phyloP scores from a whole-genome alignment of 2,113 vertebrate genomes.

The Pseudorhombus dupliciocellatus region DNA sequence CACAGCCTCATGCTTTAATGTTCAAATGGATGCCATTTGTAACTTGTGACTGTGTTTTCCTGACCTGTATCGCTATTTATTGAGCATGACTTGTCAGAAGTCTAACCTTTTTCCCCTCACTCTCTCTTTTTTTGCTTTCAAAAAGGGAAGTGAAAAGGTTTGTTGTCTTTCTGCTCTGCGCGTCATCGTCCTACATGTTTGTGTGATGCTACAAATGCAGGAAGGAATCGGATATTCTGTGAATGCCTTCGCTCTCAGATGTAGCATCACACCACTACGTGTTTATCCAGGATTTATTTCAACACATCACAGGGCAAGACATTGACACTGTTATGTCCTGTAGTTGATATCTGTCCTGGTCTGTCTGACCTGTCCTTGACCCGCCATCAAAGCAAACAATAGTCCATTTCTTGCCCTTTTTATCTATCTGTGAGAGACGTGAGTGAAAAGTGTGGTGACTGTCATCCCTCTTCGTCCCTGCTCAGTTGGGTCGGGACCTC shows the following conservation, averaged over 20 bases:
- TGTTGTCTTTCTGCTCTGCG: constrained; percentile 63
- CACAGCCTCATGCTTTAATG: not conserved
- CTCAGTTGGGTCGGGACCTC: constrained; percentile 93
- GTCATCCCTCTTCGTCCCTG: constrained; percentile 13
- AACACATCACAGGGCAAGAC: constrained; percentile 22
- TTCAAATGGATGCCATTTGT: constrained; percentile 21
- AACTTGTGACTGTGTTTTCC: constrained; percentile 30
- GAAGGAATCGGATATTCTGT: constrained; percentile 10
- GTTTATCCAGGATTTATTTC: constrained; percentile 15
- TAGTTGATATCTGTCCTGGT: not conserved
- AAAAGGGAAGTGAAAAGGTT: constrained; percentile 86
- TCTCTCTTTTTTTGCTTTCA: constrained; percentile 76
- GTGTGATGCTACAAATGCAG: constrained; percentile 45
- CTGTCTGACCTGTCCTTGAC: no score
- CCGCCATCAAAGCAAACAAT: not conserved
- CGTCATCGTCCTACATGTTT: constrained; percentile 37
- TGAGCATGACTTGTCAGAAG: constrained; percentile 25
- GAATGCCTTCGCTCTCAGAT: constrained; percentile 3
- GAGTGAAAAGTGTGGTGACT: not conserved
- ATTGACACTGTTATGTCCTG: not conserved
- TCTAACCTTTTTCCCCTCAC: constrained; percentile 68
- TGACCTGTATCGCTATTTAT: not conserved
- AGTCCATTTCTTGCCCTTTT: not conserved
- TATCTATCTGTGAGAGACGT: constrained; percentile 1
- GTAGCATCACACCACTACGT: constrained; percentile 34